Conservation (phyloP, 2,113 vertebrate species). For the Sterna hirundo region DNA sequence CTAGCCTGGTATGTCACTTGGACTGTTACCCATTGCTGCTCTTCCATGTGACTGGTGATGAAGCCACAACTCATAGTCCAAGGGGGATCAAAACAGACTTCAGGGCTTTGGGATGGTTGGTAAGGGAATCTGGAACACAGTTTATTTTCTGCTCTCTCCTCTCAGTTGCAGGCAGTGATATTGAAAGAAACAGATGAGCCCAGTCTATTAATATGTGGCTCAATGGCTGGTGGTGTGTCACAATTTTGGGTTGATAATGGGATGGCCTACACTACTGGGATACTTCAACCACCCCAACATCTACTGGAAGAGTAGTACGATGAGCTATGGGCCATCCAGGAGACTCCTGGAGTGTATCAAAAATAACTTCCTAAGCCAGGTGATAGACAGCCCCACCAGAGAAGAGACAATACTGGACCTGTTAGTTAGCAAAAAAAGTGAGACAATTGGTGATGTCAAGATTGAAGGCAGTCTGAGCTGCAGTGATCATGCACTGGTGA, state of each 20-base stretch:
- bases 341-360: background rate
- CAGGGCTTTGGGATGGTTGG: background rate
- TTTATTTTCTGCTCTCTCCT: background rate
- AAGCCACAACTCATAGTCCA: background rate
- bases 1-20: background rate
- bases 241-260: background rate
- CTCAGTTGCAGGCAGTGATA: background rate
- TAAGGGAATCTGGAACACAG: background rate
- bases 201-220: background rate
- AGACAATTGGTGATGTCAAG: background rate
- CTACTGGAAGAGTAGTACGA: background rate
- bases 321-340: background rate
- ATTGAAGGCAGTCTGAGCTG: background rate
- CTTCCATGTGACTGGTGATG: background rate
- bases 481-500: background rate
- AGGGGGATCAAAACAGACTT: background rate
- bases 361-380: background rate
- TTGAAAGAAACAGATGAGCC: background rate
- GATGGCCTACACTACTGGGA: background rate
- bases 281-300: background rate
- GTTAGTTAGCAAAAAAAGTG: background rate
- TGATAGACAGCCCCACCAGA: background rate
- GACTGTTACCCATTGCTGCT: background rate
- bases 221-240: background rate
- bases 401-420: background rate